Conservation (phyloP, 2,888 invertebrate genomes). For the Eumerus sabulonum region DNA sequence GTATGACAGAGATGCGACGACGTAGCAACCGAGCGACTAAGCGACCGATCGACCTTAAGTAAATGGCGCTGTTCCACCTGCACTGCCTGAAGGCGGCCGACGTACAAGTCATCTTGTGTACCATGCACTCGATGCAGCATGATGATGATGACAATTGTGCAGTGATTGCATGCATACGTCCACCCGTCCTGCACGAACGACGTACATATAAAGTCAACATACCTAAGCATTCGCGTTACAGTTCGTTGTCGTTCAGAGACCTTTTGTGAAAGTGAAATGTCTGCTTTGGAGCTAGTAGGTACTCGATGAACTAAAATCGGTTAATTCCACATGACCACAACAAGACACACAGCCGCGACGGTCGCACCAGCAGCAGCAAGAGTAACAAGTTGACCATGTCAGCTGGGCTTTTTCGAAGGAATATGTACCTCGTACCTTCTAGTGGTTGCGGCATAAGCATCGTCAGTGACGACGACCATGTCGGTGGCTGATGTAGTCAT, state of each 20-base stretch:
- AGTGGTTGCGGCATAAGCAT: conserved; percentile 2
- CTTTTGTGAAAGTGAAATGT: conserved; percentile 66
- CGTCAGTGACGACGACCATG: no score
- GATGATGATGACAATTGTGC: conserved; percentile 59
- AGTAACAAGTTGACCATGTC: conserved; percentile 50
- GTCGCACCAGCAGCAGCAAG: no score
- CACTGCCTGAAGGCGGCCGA: conserved; percentile 41
- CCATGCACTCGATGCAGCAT: conserved; percentile 25
- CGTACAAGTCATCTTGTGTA: conserved; percentile 3
- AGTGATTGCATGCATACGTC: conserved; percentile 44
- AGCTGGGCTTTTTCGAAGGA: conserved; percentile 28
- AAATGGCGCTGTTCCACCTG: conserved; percentile 51
- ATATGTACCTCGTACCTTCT: conserved; percentile 28
- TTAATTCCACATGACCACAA: no score
- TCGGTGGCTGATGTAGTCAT: conserved; percentile 27
- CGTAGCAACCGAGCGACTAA: background rate
- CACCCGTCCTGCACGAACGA: conserved; percentile 7
- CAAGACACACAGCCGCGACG: no score
- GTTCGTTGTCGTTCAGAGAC: conserved; percentile 56
- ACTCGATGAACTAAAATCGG: background rate
- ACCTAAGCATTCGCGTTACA: background rate
- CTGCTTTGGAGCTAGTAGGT: conserved; percentile 39
- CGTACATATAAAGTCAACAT: background rate
- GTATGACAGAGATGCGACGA: conserved; percentile 32
- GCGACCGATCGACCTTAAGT: conserved; percentile 1